Conservation (phyloP, 2,888 invertebrate genomes). For the Campoletis raptor region DNA sequence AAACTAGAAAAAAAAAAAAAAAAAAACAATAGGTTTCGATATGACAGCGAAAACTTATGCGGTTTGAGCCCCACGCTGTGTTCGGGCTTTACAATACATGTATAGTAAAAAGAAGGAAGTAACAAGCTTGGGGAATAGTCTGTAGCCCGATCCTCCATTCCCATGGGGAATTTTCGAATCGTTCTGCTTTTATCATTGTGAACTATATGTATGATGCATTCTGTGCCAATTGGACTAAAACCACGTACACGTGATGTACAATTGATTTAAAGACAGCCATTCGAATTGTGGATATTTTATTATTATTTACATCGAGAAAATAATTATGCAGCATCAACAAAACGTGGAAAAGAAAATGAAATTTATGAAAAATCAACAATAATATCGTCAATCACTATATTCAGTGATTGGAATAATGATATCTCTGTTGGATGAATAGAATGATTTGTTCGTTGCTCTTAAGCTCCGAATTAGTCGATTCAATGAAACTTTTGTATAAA, state of each 20-base stretch:
- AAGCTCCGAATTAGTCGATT: background rate
- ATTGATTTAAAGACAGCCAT: no score
- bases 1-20: background rate
- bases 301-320: no score
- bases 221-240: no score
- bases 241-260: no score
- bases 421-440: no score
- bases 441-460: no score
- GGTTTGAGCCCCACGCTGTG: background rate
- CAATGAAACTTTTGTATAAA: background rate
- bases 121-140: constrained; percentile 39
- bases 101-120: constrained; percentile 42
- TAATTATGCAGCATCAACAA: no score
- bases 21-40: background rate
- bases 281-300: no score
- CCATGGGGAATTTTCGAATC: constrained; percentile 26
- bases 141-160: constrained; percentile 28
- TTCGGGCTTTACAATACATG: constrained; percentile 22
- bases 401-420: no score
- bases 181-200: constrained; percentile 4
- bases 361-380: no score
- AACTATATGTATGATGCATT: background rate
- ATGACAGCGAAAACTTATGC: constrained; percentile 11
- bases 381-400: no score
- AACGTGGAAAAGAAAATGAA: no score